Base-by-base conservation (phyloP, 2,888 invertebrate genomes). In the Microctonus hyperodae region DNA sequence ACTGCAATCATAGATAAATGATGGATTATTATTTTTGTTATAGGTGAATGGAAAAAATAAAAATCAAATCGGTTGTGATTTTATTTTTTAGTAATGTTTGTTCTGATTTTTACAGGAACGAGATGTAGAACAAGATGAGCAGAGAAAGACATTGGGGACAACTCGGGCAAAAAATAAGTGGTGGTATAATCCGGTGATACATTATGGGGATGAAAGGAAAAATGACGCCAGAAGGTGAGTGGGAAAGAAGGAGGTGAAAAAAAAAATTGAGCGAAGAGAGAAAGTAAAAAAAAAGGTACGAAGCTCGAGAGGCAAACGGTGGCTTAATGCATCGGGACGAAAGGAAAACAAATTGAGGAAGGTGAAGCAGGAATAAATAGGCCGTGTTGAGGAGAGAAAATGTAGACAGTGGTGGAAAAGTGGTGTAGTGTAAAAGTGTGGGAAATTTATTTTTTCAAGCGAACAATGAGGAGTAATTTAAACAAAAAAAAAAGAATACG, bases 1-100 rank as follows among this genome's bases (percentile, higher is more conserved):
- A 95, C 95, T 95, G 90, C 51, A 89, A 89, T 83, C 84, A 85
- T 82, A 78, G 79, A 77, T 76, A 71, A 72, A 74, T 28, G 28
- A 28, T 28, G n/a, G n/a, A n/a, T n/a, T n/a, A n/a, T 28, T 28
- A 28, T 28, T n/a, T n/a, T 28, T 28, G 7, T 5, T 5, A 28
- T 28, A 5, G 7, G 28, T 28, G 28, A 28, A 28, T 5, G 7
- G 28, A 28, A 56, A 16, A 33, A 28, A 56, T 3, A 25, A 55
- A 55, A n/a, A n/a, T n/a, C n/a, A n/a, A n/a, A n/a, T n/a, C n/a
- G n/a, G n/a, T n/a, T n/a, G n/a, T n/a, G n/a, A n/a, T n/a, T n/a
- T n/a, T n/a, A 28, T 28, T 5, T 28, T 28, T 28, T 28, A 22
- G 3, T n/a, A 23, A 23, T 40, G 40, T 35, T 55, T 16, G n/a